phyloP scores from a whole-genome alignment of 2,888 invertebrate species.

The Conus canariensis region DNA sequence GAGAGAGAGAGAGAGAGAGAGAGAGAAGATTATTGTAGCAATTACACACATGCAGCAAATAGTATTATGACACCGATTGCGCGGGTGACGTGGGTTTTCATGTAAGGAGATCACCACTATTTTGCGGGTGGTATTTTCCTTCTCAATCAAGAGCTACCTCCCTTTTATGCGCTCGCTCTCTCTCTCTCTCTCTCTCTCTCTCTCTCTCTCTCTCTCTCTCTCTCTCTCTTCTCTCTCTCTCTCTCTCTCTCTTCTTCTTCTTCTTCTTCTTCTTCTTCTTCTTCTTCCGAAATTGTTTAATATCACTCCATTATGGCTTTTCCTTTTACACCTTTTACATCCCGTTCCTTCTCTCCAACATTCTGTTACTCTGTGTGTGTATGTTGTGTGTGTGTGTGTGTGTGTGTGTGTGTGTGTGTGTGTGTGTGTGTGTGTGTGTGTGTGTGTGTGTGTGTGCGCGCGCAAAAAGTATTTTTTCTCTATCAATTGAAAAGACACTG shows the following conservation, averaged over 20 bases:
- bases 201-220: conserved; percentile 13
- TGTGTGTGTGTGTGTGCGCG: background rate
- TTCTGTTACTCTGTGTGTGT: conserved; percentile 5
- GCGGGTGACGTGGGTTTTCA: too few relatives aligned
- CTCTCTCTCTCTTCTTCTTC: background rate
- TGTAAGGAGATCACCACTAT: too few relatives aligned
- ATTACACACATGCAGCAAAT: background rate
- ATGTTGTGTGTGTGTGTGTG: conserved; percentile 17
- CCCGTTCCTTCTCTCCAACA: background rate
- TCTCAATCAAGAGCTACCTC: background rate
- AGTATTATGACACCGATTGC: too few relatives aligned
- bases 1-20: conserved; percentile 19
- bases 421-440: background rate
- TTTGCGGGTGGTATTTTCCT: too few relatives aligned
- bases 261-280: background rate
- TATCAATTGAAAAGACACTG: too few relatives aligned
- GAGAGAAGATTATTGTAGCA: background rate
- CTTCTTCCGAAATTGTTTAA: background rate
- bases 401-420: background rate
- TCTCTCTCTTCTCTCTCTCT: conserved; percentile 10
- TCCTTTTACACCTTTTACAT: background rate
- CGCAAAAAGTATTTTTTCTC: too few relatives aligned
- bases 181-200: conserved; percentile 14
- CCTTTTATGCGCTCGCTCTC: background rate
- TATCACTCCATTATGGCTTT: too few relatives aligned